phyloP scores from a whole-genome alignment of 2,113 vertebrate genomes.

The Brienomyrus brachyistius region DNA sequence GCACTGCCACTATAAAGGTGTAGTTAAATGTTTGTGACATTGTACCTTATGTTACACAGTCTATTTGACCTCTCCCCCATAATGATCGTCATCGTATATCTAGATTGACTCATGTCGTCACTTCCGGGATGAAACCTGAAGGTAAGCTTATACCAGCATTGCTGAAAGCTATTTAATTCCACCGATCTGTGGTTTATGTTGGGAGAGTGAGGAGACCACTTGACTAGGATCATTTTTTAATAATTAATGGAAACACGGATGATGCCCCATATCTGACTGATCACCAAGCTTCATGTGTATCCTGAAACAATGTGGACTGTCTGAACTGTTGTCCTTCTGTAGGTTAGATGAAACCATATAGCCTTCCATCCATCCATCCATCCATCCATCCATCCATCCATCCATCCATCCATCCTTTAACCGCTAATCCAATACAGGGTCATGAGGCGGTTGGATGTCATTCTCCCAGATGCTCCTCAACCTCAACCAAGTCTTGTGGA shows the following conservation, averaged over 20 bases:
- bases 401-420: neutral
- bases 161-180: neutral
- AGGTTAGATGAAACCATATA: neutral
- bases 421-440: neutral
- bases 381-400: neutral
- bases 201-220: neutral
- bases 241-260: neutral
- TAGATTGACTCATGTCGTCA: neutral
- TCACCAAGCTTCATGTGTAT: neutral
- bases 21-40: neutral
- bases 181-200: neutral
- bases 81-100: neutral
- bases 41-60: neutral
- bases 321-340: neutral
- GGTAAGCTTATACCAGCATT: neutral
- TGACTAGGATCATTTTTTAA: neutral
- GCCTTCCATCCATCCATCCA: neutral
- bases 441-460: neutral
- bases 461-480: neutral
- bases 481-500: neutral
- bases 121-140: neutral
- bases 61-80: neutral
- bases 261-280: neutral
- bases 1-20: neutral
- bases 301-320: neutral